Evolutionary conservation across 2,797 vertebrate species (phyloP).

Genomic region (Malurus leucopterus): DNA sequence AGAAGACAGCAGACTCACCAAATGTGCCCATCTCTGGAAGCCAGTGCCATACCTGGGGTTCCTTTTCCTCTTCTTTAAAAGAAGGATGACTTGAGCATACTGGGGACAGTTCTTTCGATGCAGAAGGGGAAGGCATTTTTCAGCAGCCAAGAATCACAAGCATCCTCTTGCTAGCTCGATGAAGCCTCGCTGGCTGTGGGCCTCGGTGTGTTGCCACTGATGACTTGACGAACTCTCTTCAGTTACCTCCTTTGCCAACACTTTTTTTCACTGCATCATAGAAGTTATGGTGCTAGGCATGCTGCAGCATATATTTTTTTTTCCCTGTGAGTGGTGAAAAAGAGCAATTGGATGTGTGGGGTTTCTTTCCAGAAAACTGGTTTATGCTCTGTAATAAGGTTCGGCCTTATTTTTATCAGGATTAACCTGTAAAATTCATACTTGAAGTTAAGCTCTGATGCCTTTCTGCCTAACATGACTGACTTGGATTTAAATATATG

Average conservation of each 20-base stretch:
- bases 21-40: neutral
- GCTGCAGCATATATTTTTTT: neutral
- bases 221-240: neutral
- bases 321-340: constrained; percentile 8
- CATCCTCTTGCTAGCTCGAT: neutral
- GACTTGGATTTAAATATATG: constrained; percentile 43
- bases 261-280: neutral
- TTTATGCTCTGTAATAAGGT: constrained; percentile 12
- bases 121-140: neutral
- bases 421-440: constrained; percentile 53
- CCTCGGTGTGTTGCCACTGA: neutral
- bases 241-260: neutral
- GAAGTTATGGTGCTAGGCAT: neutral
- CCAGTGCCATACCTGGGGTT: neutral
- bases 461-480: constrained; percentile 42
- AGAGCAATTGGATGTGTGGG: neutral
- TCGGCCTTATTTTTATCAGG: constrained; percentile 48
- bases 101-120: neutral
- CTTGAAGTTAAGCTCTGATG: constrained; percentile 46
- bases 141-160: neutral
- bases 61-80: neutral
- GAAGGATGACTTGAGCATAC: neutral
- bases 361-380: constrained; percentile 29
- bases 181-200: neutral
- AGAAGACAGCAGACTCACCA: neutral